Conservation (phyloP, 1,140 invertebrate genomes). For the Nephila pilipes region DNA sequence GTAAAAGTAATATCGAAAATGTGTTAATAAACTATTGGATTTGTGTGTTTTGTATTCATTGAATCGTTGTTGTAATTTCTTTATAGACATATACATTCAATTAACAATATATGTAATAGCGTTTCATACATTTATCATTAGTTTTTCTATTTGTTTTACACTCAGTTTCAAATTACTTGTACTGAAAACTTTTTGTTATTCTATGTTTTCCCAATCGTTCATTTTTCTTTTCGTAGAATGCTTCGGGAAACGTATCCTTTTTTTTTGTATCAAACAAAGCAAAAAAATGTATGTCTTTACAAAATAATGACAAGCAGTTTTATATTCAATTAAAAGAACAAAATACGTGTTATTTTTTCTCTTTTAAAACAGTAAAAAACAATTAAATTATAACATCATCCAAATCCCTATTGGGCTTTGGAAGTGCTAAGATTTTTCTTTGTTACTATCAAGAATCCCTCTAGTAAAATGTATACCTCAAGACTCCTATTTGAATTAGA, state of each 20-base stretch:
- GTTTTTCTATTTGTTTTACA: neutral
- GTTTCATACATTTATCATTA: neutral
- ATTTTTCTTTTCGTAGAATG: neutral
- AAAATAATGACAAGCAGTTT: neutral
- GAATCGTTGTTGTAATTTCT: too few species aligned
- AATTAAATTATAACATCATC: neutral
- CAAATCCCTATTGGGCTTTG: neutral
- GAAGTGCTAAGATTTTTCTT: neutral
- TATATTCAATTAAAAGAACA: neutral
- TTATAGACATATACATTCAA: too few species aligned
- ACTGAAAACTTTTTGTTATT: neutral
- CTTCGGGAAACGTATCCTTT: neutral
- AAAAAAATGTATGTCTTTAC: neutral
- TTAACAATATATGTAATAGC: too few species aligned
- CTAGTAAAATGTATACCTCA: neutral
- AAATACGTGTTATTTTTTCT: neutral
- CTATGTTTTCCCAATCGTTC: neutral
- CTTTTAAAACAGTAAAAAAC: neutral
- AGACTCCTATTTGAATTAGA: neutral
- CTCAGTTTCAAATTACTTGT: neutral
- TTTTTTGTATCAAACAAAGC: neutral
- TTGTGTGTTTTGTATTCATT: too few species aligned
- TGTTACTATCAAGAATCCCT: neutral
- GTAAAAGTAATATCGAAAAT: too few species aligned
- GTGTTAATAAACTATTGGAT: too few species aligned